Conservation (phyloP, 2,797 vertebrate genomes). For the Euphonia xanthogaster region DNA sequence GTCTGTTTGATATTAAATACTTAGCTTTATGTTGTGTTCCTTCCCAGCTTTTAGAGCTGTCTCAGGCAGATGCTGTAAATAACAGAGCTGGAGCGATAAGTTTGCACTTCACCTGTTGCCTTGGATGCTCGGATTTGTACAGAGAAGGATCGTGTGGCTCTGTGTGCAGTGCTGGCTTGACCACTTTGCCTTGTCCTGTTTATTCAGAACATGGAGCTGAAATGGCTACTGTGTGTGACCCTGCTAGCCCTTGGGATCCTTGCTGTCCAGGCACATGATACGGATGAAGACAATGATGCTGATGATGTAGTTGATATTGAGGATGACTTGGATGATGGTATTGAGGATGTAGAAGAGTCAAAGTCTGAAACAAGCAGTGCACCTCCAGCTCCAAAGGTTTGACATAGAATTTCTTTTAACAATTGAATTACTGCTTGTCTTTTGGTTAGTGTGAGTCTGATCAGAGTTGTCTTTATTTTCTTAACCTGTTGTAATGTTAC, state of each 20-base stretch:
- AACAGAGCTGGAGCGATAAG: not conserved
- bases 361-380: slow-evolving; percentile 68
- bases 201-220: slow-evolving; percentile 87
- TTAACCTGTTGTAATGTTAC: not conserved
- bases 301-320: slow-evolving; percentile 82
- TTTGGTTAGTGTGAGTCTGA: not conserved
- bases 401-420: not conserved
- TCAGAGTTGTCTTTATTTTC: not conserved
- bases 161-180: not conserved
- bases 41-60: not conserved
- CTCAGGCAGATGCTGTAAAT: not conserved
- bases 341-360: slow-evolving; percentile 80
- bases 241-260: slow-evolving; percentile 79
- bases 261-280: slow-evolving; percentile 68
- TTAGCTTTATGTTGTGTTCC: not conserved
- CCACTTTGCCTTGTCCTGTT: not conserved
- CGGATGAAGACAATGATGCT: slow-evolving; percentile 69
- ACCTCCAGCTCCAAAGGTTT: slow-evolving; percentile 85
- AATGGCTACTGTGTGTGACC: slow-evolving; percentile 79
- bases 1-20: not conserved
- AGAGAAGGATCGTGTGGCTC: rapidly evolving
- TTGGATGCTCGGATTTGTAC: not conserved
- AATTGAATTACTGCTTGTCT: not conserved
- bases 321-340: slow-evolving; percentile 79
- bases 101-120: not conserved